Conservation (phyloP, 2,888 invertebrate genomes). For the Microplitis manilae region DNA sequence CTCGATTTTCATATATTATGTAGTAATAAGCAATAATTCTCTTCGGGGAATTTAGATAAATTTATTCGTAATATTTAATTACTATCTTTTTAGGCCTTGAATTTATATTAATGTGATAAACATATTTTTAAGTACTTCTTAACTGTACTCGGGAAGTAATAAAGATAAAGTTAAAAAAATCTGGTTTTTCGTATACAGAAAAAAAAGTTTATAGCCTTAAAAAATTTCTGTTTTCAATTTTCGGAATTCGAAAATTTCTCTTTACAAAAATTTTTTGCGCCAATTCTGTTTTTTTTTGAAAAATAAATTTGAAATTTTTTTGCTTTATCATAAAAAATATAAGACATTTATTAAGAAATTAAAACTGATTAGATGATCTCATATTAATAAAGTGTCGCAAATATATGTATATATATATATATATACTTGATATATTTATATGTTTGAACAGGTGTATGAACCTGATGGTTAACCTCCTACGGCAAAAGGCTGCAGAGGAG, state of each 20-base stretch:
- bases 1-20: not conserved
- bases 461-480: conserved; percentile 43
- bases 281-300: no score
- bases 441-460: conserved; percentile 53
- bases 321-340: no score
- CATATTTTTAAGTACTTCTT: not conserved
- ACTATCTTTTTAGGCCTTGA: not conserved
- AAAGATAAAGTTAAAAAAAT: not conserved
- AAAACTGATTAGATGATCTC: conserved; percentile 18
- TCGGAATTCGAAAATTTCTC: no score
- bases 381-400: not conserved
- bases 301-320: no score
- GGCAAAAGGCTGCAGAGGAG: conserved; percentile 12
- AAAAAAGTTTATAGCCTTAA: no score
- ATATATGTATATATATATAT: not conserved
- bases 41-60: not conserved
- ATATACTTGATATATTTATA: conserved; percentile 15
- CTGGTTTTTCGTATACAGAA: not conserved
- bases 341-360: not conserved
- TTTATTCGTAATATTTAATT: not conserved
- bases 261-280: no score
- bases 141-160: not conserved
- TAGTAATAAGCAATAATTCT: not conserved
- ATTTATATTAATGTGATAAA: not conserved
- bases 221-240: no score